These are phyloP conservation scores for Aplodontia rufa DNA, from an alignment of 2,113 vertebrate species.

Conservation along the genomic window DNA sequence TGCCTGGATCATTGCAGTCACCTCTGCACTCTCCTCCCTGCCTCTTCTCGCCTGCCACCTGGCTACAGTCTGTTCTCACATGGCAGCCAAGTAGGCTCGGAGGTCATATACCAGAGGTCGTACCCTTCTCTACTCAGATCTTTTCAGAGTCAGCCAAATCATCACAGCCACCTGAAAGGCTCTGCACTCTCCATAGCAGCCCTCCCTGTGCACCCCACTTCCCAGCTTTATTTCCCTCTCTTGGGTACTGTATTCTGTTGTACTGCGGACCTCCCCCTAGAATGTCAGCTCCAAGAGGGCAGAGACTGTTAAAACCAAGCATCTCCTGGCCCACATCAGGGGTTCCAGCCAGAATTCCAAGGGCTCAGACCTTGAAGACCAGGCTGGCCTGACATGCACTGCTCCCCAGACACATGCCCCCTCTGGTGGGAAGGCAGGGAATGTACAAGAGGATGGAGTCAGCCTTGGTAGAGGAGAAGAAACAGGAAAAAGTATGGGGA, in stretches of 20 bases:
- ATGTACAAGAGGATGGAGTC: not conserved
- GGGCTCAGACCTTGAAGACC: not conserved
- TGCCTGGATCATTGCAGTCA: rapidly evolving
- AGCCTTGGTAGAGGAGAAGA: not conserved
- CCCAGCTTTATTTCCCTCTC: not conserved
- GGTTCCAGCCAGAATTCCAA: not conserved
- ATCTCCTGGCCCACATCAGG: not conserved
- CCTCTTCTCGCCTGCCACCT: too few species aligned
- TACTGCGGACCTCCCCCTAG: not conserved
- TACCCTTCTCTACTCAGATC: too few species aligned
- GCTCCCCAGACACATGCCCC: not conserved
- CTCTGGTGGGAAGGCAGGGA: not conserved
- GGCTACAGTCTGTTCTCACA: not conserved
- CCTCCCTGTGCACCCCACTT: not conserved
- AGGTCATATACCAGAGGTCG: not conserved
- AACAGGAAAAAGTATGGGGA: not conserved
- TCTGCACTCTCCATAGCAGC: not conserved
- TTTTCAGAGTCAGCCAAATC: not conserved
- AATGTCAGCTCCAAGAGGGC: not conserved
- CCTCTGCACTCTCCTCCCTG: not conserved
- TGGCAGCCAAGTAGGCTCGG: rapidly evolving
- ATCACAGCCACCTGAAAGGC: rapidly evolving
- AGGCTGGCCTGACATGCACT: not conserved
- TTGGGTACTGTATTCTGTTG: not conserved
- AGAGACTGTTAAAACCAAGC: not conserved